Conservation (phyloP, 2,888 invertebrate genomes). For the Luperina testacea region DNA sequence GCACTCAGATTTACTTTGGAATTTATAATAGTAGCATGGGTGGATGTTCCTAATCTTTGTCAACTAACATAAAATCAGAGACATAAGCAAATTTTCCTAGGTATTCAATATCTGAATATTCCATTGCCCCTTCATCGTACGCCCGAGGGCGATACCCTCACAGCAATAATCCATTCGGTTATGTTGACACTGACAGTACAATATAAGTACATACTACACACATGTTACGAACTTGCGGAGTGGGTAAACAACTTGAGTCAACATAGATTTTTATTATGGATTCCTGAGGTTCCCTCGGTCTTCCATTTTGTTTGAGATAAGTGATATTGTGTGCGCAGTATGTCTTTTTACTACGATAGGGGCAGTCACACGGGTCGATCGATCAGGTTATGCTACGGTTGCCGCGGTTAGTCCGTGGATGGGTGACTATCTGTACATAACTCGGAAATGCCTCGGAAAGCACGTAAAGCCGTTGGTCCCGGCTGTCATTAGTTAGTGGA, state of each 20-base stretch:
- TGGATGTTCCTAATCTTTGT: not conserved
- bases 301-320: slow-evolving; percentile 22
- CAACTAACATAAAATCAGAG: not conserved
- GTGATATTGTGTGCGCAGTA: slow-evolving; percentile 17
- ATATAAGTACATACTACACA: slow-evolving; percentile 16
- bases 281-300: slow-evolving; percentile 35
- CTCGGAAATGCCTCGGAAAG: not conserved
- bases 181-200: slow-evolving; percentile 23
- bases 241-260: slow-evolving; percentile 42
- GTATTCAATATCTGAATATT: slow-evolving; percentile 7
- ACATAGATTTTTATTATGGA: slow-evolving; percentile 38
- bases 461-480: not conserved
- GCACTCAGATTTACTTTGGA: not conserved
- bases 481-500: not conserved
- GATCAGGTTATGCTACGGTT: not conserved
- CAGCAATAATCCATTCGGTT: slow-evolving; percentile 23
- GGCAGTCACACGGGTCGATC: not conserved
- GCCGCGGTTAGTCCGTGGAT: not conserved
- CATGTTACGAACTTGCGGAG: slow-evolving; percentile 14
- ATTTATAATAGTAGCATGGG: not conserved
- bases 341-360: not conserved
- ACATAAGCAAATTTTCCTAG: slow-evolving; percentile 19
- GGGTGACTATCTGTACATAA: not conserved
- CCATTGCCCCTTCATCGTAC: slow-evolving; percentile 1
- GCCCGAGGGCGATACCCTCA: slow-evolving; percentile 21